A percentile compares a stretch with the other conserved stretches of the same genome.
These are phyloP conservation scores for Otolemur garnettii DNA, from an alignment of 2,113 vertebrate species.

Conservation along the genomic window DNA sequence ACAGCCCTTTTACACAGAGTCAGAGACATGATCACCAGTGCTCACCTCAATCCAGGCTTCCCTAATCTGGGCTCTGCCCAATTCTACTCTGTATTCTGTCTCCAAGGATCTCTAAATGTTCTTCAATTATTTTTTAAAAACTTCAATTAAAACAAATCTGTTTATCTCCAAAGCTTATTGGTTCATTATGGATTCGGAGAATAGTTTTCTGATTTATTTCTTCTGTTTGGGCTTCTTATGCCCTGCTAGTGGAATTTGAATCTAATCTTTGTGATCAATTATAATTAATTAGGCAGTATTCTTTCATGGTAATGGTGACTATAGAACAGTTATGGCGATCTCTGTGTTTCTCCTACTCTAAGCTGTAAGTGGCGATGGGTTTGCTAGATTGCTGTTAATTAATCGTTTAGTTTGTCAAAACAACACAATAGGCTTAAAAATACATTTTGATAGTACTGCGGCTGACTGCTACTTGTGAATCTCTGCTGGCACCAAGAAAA, in stretches of 20 bases:
- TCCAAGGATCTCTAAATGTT: constrained; percentile 60
- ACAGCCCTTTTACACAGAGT: background rate
- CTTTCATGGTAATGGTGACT: constrained; percentile 83
- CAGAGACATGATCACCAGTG: background rate
- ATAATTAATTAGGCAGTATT: constrained; percentile 89
- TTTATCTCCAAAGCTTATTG: constrained; percentile 86
- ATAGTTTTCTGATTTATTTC: constrained; percentile 88
- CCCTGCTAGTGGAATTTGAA: constrained; percentile 87
- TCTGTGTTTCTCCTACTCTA: constrained; percentile 78
- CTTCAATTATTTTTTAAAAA: constrained; percentile 77
- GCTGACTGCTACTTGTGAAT: constrained; percentile 73
- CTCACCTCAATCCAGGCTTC: background rate
- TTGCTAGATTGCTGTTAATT: constrained; percentile 88
- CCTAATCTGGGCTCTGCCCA: background rate
- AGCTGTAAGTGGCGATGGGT: constrained; percentile 85
- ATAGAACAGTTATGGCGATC: constrained; percentile 82
- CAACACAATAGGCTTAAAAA: constrained; percentile 81
- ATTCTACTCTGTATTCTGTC: constrained; percentile 17
- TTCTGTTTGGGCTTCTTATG: constrained; percentile 85
- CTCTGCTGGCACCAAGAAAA: constrained; percentile 59
- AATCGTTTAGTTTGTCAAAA: constrained; percentile 88
- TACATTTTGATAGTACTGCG: constrained; percentile 70
- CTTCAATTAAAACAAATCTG: constrained; percentile 87
- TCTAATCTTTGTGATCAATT: constrained; percentile 89
- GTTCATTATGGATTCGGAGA: constrained; percentile 87